Evolutionary conservation across 2,113 vertebrate species (phyloP), one percentile per base, ranked within the genome.

Genomic region (Chionomys nivalis): DNA sequence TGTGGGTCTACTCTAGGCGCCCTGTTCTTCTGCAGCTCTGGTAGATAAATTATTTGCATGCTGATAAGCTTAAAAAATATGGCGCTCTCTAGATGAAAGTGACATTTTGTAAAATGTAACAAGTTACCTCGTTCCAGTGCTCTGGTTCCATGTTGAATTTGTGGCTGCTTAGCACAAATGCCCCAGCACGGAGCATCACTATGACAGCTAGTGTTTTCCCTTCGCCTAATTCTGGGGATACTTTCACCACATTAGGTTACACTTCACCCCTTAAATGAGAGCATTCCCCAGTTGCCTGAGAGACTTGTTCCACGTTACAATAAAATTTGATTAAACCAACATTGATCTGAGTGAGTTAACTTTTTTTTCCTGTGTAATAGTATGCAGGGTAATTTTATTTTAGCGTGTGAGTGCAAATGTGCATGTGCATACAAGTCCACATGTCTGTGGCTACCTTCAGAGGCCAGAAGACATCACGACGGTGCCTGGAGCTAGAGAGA

Each of bases 41-140:
- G 58, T 78, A 63, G 72, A 58, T 39, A 72, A 14, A 28, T 52
- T 70, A 28, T 77, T 79, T 65, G n/a, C 36, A 75, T 52, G 47
- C 44, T n/a, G 19, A 66, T n/a, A 66, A 36, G 52, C 7, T 31
- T 49, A n/a, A 47, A 61, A 58, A 76, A 39, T 31, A 47, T 36
- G 36, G 16, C 28, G 68, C 11, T 47, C 23, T 72, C 73, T 82
- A 49, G 16, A 95, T 63, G 68, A 92, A 87, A 87, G 3, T 36
- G 68, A 21, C 66, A 36, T 70, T 94, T 89, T 86, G 7, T 87
- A 82, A 94, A 87, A 82, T 90, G 44, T 93, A 94, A 49, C 31
- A 85, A 79, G 19, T 55, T 77, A 61, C 11, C 36, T 31, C 24
- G 31, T 82, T 72, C 26, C 16, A 14, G 58, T 47, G 26, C 42